phyloP scores from a whole-genome alignment of 2,797 vertebrate species.

The Poecilia velifera region DNA sequence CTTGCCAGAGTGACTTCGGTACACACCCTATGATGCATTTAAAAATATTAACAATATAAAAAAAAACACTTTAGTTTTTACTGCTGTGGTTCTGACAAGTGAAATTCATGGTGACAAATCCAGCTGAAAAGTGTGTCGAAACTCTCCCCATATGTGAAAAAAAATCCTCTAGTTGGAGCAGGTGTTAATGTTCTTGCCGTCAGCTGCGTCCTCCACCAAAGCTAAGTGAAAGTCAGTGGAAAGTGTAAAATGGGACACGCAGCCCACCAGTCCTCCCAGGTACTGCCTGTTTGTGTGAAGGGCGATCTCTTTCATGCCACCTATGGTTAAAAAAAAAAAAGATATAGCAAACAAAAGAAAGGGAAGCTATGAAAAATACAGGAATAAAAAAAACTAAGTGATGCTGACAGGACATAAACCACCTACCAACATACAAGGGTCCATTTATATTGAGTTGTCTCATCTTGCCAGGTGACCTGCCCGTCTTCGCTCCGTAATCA shows the following conservation, averaged over 20 bases:
- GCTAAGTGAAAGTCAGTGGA: slow-evolving; percentile 95
- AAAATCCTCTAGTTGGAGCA: slow-evolving; percentile 87
- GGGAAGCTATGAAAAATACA: not conserved
- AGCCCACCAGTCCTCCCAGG: slow-evolving; percentile 90
- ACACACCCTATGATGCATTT: slow-evolving; percentile 6
- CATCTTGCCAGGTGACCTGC: slow-evolving; percentile 92
- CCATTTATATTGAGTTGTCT: slow-evolving; percentile 94
- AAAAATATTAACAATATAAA: not conserved
- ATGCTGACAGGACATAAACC: not conserved
- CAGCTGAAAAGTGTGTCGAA: slow-evolving; percentile 9
- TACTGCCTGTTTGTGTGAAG: slow-evolving; percentile 94
- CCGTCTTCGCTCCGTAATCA: slow-evolving; percentile 93
- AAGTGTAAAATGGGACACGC: slow-evolving; percentile 94
- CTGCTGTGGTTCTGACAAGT: slow-evolving; percentile 28
- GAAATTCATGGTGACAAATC: slow-evolving; percentile 36
- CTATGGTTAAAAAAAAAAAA: slow-evolving; percentile 66
- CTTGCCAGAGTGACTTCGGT: slow-evolving; percentile 25
- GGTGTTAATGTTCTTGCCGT: slow-evolving; percentile 97
- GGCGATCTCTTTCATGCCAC: slow-evolving; percentile 96
- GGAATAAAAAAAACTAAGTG: not conserved
- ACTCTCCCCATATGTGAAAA: not conserved
- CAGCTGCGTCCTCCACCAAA: slow-evolving; percentile 90
- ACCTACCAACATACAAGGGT: slow-evolving; percentile 91
- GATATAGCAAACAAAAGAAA: not conserved
- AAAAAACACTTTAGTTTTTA: slow-evolving; percentile 19